phyloP scores from a whole-genome alignment of 1,140 invertebrate genomes.

The Eriocheir sinensis region DNA sequence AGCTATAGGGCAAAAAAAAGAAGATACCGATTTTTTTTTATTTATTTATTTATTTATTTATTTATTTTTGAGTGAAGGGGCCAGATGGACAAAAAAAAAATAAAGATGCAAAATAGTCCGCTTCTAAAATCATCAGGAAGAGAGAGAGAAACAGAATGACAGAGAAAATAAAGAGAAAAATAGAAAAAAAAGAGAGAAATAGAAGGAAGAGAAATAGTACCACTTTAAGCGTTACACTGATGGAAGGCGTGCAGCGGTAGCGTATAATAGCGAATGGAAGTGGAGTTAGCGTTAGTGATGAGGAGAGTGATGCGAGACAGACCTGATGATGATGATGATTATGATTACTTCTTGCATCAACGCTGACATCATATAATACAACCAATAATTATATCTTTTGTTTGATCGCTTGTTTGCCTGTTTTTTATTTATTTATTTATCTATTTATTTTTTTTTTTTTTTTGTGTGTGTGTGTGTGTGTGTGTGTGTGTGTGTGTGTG shows the following conservation, averaged over 20 bases:
- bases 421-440: neutral
- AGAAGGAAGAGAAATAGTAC: neutral
- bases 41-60: neutral
- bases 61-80: neutral
- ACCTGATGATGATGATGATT: too few species aligned
- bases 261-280: too few species aligned
- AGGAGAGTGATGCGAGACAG: too few species aligned
- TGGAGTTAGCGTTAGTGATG: too few species aligned
- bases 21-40: neutral
- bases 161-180: neutral
- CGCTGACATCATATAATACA: too few species aligned
- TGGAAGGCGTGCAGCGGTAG: too few species aligned
- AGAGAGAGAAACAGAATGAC: neutral
- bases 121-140: neutral
- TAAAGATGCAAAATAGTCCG: neutral
- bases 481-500: slow-evolving; percentile 18
- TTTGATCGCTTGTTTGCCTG: neutral
- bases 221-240: too few species aligned
- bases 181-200: neutral
- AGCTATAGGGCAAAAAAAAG: too few species aligned
- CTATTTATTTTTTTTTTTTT: neutral
- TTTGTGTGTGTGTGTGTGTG: neutral
- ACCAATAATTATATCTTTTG: too few species aligned
- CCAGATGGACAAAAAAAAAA: neutral
- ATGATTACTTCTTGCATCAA: too few species aligned